Percentiles rank a stretch among this genome's conserved stretches.
phyloP scores from a whole-genome alignment of 1,140 invertebrate genomes.

The Zaprionus vittiger region DNA sequence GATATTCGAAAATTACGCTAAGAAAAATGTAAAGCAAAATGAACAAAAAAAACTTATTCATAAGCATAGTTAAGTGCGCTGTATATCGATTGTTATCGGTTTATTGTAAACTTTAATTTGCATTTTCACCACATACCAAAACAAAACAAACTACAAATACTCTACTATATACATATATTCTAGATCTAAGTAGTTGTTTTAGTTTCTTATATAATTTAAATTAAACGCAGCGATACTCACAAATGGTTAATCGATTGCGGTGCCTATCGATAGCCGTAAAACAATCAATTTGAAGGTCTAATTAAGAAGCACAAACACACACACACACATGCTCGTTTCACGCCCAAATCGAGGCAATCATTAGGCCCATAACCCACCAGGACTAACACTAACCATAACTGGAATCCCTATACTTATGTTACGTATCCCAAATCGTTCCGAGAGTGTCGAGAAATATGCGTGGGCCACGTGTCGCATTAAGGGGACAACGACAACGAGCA shows the following conservation, averaged over 20 bases:
- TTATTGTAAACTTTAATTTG: conserved; percentile 53
- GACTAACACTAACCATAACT: conserved; percentile 22
- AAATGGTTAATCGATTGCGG: conserved; percentile 16
- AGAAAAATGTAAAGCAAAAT: conserved; percentile 21
- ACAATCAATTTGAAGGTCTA: conserved; percentile 33
- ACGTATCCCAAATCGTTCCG: conserved; percentile 31
- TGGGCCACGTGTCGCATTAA: conserved; percentile 75
- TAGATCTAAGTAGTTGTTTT: conserved; percentile 45
- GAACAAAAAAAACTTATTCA: conserved; percentile 5
- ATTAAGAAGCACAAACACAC: conserved; percentile 29
- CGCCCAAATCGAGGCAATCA: conserved; percentile 59
- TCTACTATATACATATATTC: conserved; percentile 13
- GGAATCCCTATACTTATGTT: conserved; percentile 12
- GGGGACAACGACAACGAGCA: conserved; percentile 15
- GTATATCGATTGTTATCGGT: conserved; percentile 59
- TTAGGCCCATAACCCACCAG: conserved; percentile 57
- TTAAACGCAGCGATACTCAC: conserved; percentile 62
- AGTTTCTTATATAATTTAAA: conserved; percentile 32
- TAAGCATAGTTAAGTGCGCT: conserved; percentile 47
- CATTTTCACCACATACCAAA: conserved; percentile 37
- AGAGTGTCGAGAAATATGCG: conserved; percentile 67
- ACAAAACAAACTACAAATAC: background rate
- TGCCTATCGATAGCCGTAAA: conserved; percentile 42
- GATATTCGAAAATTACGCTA: conserved; percentile 22
- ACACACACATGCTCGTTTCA: conserved; percentile 11